These are phyloP conservation scores for Apoderus coryli DNA, from an alignment of 2,888 invertebrate genomes.

Conservation along the genomic window DNA sequence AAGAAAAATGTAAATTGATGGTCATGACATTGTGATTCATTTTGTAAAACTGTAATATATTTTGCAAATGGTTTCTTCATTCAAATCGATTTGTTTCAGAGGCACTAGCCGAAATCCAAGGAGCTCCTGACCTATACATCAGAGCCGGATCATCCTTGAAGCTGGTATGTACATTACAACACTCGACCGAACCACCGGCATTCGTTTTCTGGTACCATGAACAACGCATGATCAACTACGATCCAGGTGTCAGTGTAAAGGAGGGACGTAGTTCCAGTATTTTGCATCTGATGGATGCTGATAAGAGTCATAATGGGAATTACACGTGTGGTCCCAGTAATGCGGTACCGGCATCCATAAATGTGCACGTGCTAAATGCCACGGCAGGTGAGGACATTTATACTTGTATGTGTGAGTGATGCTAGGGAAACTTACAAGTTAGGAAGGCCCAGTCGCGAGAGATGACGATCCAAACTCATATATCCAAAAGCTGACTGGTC, in stretches of 20 bases:
- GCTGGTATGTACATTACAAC: constrained; percentile 40
- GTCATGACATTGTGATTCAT: too few relatives aligned
- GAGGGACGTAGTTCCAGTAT: constrained; percentile 47
- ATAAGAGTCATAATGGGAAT: constrained; percentile 47
- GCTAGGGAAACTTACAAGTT: too few relatives aligned
- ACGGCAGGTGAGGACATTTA: constrained; percentile 29
- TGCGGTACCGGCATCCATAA: constrained; percentile 48
- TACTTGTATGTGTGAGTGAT: too few relatives aligned
- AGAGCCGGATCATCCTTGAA: constrained; percentile 42
- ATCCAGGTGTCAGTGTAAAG: constrained; percentile 39
- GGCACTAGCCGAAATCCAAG: constrained; percentile 42
- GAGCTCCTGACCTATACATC: constrained; percentile 44
- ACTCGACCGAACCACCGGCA: constrained; percentile 41
- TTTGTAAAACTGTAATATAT: too few relatives aligned
- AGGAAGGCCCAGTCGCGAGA: too few relatives aligned
- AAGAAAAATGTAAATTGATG: too few relatives aligned
- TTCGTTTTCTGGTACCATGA: constrained; percentile 50
- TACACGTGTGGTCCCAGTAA: constrained; percentile 57
- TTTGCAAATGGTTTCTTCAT: too few relatives aligned
- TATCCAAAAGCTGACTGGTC: too few relatives aligned
- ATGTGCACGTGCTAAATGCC: constrained; percentile 57
- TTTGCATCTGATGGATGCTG: constrained; percentile 50
- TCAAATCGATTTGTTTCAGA: too few relatives aligned
- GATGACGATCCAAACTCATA: too few relatives aligned
- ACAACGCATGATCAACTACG: constrained; percentile 46